These are phyloP conservation scores for Anser cygnoides DNA, from an alignment of 2,113 vertebrate genomes.

Conservation along the genomic window DNA sequence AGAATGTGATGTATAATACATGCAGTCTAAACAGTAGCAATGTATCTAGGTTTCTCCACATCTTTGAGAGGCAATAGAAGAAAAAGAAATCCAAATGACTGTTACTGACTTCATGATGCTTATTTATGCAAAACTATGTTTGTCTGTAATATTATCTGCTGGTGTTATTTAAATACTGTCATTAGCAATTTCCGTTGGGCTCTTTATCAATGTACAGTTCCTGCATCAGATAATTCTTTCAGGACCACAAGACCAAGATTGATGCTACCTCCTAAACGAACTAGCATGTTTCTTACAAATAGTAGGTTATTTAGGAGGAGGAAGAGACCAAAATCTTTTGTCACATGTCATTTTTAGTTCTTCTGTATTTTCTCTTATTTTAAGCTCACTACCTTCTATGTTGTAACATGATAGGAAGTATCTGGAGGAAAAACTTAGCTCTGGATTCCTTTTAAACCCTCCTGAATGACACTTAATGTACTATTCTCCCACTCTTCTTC, in stretches of 20 bases:
- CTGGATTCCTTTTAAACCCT: not conserved
- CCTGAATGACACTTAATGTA: not conserved
- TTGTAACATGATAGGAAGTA: not conserved
- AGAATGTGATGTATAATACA: not conserved
- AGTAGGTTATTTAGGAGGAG: not conserved
- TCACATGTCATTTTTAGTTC: accelerated
- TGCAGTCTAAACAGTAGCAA: not conserved
- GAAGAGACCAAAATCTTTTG: not conserved
- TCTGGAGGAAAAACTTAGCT: not conserved
- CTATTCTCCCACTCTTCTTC: conserved; percentile 1
- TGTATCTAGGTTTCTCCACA: not conserved
- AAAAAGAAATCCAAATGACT: not conserved
- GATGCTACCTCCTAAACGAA: not conserved
- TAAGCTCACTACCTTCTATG: not conserved
- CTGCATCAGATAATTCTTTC: not conserved
- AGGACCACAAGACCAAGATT: not conserved
- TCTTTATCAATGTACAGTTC: not conserved
- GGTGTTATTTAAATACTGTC: not conserved
- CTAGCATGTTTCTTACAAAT: not conserved
- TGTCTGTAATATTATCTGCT: not conserved
- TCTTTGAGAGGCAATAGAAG: not conserved
- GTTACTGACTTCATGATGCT: not conserved
- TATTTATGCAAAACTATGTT: not conserved
- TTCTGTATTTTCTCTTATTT: not conserved
- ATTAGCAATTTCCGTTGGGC: not conserved